These are phyloP conservation scores for Brachypalpus laphriformis DNA, from an alignment of 2,888 invertebrate genomes.

Conservation along the genomic window DNA sequence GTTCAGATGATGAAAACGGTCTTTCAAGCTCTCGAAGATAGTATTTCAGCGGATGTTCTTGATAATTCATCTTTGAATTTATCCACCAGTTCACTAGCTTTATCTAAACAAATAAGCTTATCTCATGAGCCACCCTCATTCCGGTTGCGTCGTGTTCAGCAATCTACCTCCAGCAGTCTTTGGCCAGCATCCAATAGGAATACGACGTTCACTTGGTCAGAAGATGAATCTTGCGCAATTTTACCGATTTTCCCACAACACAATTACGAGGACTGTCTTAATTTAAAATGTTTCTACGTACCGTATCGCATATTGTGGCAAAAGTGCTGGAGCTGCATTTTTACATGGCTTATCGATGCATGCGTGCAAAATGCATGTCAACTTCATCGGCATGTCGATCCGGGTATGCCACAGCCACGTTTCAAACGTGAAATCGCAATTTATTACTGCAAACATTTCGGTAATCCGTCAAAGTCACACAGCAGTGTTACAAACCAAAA, in stretches of 20 bases:
- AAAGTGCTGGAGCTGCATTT: background rate
- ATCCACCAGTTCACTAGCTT: background rate
- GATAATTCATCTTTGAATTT: background rate
- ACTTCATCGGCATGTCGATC: background rate
- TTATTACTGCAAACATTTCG: slow-evolving; percentile 1
- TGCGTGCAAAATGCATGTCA: too few relatives aligned
- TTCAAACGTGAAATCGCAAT: slow-evolving; percentile 22
- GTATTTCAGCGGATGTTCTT: background rate
- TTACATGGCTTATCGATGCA: too few relatives aligned
- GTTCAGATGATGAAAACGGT: slow-evolving; percentile 3
- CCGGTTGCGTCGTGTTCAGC: too few relatives aligned
- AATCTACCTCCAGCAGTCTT: background rate
- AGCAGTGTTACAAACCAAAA: background rate
- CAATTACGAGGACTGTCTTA: background rate
- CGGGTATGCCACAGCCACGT: background rate
- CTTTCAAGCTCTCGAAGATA: slow-evolving; percentile 1
- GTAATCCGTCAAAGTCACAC: background rate
- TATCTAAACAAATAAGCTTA: too few relatives aligned
- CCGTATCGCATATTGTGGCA: background rate
- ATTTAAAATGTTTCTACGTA: background rate
- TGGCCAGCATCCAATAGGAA: too few relatives aligned
- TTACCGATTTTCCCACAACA: slow-evolving; percentile 11
- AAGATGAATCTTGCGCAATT: slow-evolving; percentile 11
- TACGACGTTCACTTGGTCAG: slow-evolving; percentile 4
- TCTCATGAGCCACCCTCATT: background rate